phyloP scores from a whole-genome alignment of 2,888 invertebrate genomes.

The Dryobota labecula region DNA sequence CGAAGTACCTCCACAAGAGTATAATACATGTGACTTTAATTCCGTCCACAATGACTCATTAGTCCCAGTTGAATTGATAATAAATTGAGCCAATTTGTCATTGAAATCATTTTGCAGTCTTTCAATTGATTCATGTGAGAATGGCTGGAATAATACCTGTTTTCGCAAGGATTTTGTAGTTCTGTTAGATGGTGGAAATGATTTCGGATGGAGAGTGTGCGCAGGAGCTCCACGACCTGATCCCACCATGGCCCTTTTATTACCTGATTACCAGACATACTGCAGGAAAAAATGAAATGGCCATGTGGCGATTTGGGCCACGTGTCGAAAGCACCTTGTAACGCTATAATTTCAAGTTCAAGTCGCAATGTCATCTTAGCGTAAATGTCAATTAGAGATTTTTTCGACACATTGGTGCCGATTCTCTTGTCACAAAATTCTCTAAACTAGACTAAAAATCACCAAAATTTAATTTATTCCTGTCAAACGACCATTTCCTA shows the following conservation, averaged over 20 bases:
- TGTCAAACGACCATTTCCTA: too few species aligned
- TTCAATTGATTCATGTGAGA: slow-evolving; percentile 21
- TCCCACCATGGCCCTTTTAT: too few species aligned
- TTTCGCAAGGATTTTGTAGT: not conserved
- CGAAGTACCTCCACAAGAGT: slow-evolving; percentile 38
- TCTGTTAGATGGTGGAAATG: not conserved
- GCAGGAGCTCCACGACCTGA: too few species aligned
- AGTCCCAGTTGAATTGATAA: slow-evolving; percentile 51
- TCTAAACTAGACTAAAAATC: too few species aligned
- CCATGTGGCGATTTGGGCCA: too few species aligned
- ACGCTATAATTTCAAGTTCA: too few species aligned
- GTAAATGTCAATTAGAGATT: not conserved
- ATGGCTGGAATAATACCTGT: not conserved
- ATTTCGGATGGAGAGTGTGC: too few species aligned
- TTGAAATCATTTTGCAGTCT: slow-evolving; percentile 36
- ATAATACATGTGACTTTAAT: slow-evolving; percentile 52
- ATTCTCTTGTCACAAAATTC: too few species aligned
- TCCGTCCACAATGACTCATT: slow-evolving; percentile 61
- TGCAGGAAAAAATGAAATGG: too few species aligned
- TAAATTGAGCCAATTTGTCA: slow-evolving; percentile 52
- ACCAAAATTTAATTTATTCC: too few species aligned
- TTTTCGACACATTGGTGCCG: not conserved
- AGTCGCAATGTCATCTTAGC: not conserved
- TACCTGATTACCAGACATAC: too few species aligned
- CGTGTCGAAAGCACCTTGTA: too few species aligned